Base-by-base conservation (phyloP, 2,113 vertebrate species). In the Mobula hypostoma region DNA sequence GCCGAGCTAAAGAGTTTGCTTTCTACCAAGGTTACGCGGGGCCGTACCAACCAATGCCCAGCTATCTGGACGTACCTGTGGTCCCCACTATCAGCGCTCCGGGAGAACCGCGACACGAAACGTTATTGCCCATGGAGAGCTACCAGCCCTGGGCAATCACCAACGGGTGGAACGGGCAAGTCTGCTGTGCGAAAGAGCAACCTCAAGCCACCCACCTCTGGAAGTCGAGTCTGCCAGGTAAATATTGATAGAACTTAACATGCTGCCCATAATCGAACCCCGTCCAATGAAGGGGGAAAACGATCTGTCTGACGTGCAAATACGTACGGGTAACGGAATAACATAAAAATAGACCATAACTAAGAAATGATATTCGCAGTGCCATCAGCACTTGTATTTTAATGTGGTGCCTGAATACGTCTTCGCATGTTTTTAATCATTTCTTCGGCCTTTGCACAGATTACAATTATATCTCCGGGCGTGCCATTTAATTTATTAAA, bases 181-280 rank as follows among this genome's bases (percentile, higher is more conserved):
- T 99, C 96, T 99, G 99, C 96, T 99, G 99, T 97, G 96, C 98
- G 95, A 99, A 99, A 96, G 99, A 99, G 95, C 99, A 99, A 96
- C 96, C 97, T 94, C 98, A 98, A 96, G 97, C 98, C 94, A 98
- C 98, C 94, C 97, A 98, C 95, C 97, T 99, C 95, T 99, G 99
- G 99, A 99, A 99, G 95, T 98, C 98, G 95, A 97, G 98, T 15
- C 96, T 99, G 95, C 98, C 98, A 96, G 99, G 99, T 99, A 98
- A 97, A 70, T 74, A 93, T 29, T 12, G 91, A 72, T 27, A 56
- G 74, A 58, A 74, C 24, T 9, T 36, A 68, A 40, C 5, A 27
- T 7, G 8, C 36, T 93, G 40, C 7, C 91, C 72, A 74, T 29
- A 21, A 29, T 2, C 61, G 15, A 68, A 66, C 32, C 27, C 5